Evolutionary conservation across 2,113 vertebrate genomes (phyloP).

Genomic region (Archilochus colubris): DNA sequence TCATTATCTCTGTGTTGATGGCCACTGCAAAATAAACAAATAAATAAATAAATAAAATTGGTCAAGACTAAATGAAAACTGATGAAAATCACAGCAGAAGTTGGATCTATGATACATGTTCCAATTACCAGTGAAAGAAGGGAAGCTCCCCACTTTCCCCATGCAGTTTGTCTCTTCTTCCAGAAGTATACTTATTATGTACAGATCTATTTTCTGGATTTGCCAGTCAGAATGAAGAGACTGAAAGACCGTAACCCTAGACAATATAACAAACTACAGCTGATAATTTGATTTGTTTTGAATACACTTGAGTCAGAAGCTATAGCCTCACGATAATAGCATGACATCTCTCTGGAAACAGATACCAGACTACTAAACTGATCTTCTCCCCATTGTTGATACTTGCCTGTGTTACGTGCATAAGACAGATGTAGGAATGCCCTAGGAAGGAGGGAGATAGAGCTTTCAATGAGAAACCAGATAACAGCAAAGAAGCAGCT

Average conservation of each 20-base stretch:
- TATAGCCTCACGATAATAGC: slow-evolving; percentile 42
- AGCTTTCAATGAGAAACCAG: slow-evolving; percentile 45
- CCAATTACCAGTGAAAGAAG: not conserved
- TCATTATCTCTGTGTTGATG: not conserved
- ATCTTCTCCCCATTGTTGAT: slow-evolving; percentile 48
- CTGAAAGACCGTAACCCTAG: slow-evolving; percentile 25
- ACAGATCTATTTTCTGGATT: slow-evolving; percentile 49
- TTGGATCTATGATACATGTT: not conserved
- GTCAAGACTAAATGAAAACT: not conserved
- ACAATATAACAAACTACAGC: not conserved
- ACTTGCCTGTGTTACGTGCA: slow-evolving; percentile 65
- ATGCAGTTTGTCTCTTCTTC: slow-evolving; percentile 3
- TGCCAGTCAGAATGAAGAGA: slow-evolving; percentile 10
- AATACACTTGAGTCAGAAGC: slow-evolving; percentile 53
- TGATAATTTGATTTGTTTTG: slow-evolving; percentile 56
- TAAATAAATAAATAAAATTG: too few species aligned
- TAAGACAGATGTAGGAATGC: slow-evolving; percentile 71
- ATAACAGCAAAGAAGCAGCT: slow-evolving; percentile 68
- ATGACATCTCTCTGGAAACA: slow-evolving; percentile 25
- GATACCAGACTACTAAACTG: slow-evolving; percentile 58
- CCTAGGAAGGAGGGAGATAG: slow-evolving; percentile 61
- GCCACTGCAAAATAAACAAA: not conserved
- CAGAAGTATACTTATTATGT: not conserved
- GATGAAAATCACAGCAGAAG: not conserved
- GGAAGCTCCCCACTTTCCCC: not conserved